Percentiles rank a stretch among this genome's conserved stretches.
Conservation (phyloP, 2,113 vertebrate species). For the Archilochus colubris region DNA sequence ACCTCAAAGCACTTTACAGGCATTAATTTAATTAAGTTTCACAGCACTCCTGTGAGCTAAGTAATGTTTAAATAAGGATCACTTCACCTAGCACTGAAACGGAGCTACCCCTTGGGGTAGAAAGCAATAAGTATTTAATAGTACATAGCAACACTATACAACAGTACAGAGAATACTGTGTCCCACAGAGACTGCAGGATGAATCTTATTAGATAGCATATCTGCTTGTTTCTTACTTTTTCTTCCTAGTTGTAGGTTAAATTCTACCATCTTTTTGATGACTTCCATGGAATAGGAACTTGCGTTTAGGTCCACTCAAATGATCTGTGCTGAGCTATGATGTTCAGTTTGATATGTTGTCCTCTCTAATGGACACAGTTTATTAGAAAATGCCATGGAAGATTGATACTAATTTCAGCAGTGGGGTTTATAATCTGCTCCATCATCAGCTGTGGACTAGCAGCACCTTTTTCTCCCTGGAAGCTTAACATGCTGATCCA, state of each 20-base stretch:
- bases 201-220: background rate
- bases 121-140: conserved; percentile 1
- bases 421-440: background rate
- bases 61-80: conserved; percentile 68
- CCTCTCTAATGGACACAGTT: background rate
- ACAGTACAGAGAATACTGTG: background rate
- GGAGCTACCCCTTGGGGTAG: conserved; percentile 44
- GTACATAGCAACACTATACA: conserved; percentile 16
- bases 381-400: background rate
- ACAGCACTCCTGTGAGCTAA: conserved; percentile 55
- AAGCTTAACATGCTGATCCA: background rate
- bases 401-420: background rate
- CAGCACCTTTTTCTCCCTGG: background rate
- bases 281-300: background rate
- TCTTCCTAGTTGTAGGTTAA: background rate
- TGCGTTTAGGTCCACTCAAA: background rate
- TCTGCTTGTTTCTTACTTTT: background rate
- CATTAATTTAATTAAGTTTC: conserved; percentile 71
- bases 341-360: background rate
- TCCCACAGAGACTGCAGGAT: background rate
- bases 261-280: background rate
- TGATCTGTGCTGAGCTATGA: background rate
- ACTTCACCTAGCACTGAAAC: conserved; percentile 53
- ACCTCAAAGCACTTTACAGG: conserved; percentile 59
- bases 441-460: background rate